Evolutionary conservation across 2,888 invertebrate genomes (phyloP).

Genomic region (Cabera pusaria): DNA sequence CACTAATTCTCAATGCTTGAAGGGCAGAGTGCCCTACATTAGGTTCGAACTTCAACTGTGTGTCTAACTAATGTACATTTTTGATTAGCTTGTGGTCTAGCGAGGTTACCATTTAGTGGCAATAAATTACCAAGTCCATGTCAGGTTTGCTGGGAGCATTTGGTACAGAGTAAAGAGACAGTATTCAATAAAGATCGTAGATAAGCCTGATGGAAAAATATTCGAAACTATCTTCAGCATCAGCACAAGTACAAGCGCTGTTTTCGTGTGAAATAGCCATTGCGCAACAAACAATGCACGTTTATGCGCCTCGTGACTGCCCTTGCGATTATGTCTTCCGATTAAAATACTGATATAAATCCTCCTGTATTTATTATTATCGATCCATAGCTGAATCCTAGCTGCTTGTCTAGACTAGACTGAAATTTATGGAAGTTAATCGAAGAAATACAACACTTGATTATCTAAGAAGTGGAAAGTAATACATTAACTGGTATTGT

Average conservation of each 20-base stretch:
- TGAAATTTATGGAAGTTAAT: conserved; percentile 38
- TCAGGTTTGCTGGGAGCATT: too few species aligned
- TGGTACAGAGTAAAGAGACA: too few species aligned
- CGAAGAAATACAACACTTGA: conserved; percentile 33
- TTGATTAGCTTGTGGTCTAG: conserved; percentile 4
- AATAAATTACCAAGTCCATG: conserved; percentile 5
- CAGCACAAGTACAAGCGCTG: conserved; percentile 29
- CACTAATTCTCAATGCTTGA: background rate
- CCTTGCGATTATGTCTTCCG: conserved; percentile 66
- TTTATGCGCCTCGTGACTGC: conserved; percentile 71
- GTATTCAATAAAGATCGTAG: background rate
- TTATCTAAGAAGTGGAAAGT: conserved; percentile 31
- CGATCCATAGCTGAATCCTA: conserved; percentile 48
- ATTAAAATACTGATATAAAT: conserved; percentile 77
- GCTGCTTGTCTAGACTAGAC: conserved; percentile 19
- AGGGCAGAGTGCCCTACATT: background rate
- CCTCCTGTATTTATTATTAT: conserved; percentile 70
- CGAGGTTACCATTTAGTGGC: conserved; percentile 9
- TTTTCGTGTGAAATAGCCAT: conserved; percentile 60
- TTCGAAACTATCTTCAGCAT: background rate
- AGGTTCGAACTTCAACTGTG: conserved; percentile 1
- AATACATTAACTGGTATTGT: background rate
- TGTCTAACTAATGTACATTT: conserved; percentile 2
- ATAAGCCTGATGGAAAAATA: background rate
- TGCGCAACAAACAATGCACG: conserved; percentile 63